A percentile compares a stretch with the other conserved stretches of the same genome.
These are phyloP conservation scores for Prenolepis imparis DNA, from an alignment of 2,888 invertebrate species.

Conservation along the genomic window DNA sequence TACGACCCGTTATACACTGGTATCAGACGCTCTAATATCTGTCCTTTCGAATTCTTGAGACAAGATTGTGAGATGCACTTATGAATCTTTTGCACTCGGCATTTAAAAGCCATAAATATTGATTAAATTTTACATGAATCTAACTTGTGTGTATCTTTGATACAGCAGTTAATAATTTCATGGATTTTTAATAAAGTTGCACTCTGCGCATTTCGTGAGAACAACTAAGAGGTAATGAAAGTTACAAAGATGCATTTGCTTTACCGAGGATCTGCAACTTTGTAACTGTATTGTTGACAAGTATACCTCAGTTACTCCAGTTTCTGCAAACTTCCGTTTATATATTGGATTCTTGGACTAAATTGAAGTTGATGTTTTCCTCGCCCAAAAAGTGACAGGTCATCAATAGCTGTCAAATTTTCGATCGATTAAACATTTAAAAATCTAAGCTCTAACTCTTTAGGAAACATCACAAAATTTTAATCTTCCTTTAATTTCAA, in stretches of 20 bases:
- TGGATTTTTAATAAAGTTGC: slow-evolving; percentile 12
- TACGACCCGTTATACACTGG: slow-evolving; percentile 58
- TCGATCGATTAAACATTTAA: slow-evolving; percentile 14
- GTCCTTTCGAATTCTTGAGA: slow-evolving; percentile 6
- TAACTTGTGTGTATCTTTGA: neutral
- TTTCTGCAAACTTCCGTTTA: slow-evolving; percentile 11
- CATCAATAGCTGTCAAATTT: slow-evolving; percentile 17
- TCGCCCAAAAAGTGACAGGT: slow-evolving; percentile 5
- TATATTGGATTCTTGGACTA: neutral
- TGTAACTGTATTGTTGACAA: slow-evolving; percentile 4
- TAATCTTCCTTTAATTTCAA: neutral
- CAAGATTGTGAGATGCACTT: neutral
- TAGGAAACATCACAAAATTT: neutral
- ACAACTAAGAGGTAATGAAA: neutral
- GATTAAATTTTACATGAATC: neutral
- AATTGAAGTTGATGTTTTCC: slow-evolving; percentile 26
- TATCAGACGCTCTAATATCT: slow-evolving; percentile 33
- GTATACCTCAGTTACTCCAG: slow-evolving; percentile 19
- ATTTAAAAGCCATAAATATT: neutral
- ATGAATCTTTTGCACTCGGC: neutral
- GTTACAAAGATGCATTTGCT: slow-evolving; percentile 21
- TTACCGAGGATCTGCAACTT: slow-evolving; percentile 22
- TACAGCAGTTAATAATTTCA: neutral
- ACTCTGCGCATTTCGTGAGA: neutral
- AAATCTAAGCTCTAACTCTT: neutral